phyloP scores from a whole-genome alignment of 2,113 vertebrate genomes.

The Gila orcuttii region DNA sequence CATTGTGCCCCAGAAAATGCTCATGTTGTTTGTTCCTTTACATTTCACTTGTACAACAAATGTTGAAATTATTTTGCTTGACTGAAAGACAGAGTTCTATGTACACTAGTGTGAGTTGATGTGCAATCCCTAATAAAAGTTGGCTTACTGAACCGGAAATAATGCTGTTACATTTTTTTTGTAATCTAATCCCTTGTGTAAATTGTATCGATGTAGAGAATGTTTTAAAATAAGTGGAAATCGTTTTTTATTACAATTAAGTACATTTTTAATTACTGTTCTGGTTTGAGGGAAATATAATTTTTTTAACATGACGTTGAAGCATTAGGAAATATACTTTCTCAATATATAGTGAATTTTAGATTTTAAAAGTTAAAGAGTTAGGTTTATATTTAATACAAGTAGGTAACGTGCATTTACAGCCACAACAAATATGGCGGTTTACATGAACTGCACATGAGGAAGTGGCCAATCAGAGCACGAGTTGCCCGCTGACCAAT shows the following conservation, averaged over 20 bases:
- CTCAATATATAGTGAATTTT: too few relatives aligned
- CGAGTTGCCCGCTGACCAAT: background rate
- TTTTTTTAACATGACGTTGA: too few relatives aligned
- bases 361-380: too few relatives aligned
- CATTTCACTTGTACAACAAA: background rate
- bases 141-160: background rate
- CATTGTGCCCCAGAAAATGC: background rate
- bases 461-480: conserved; percentile 64
- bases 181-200: background rate
- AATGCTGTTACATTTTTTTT: background rate
- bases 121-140: conserved; percentile 53
- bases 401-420: background rate
- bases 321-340: too few relatives aligned
- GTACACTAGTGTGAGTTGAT: conserved; percentile 27
- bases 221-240: too few relatives aligned
- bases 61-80: conserved; percentile 12
- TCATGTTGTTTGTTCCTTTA: background rate
- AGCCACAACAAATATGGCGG: conserved; percentile 70
- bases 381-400: too few relatives aligned
- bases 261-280: too few relatives aligned
- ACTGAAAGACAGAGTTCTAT: conserved; percentile 11
- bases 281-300: too few relatives aligned
- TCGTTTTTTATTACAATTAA: too few relatives aligned
- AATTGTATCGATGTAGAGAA: too few relatives aligned
- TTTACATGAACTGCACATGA: background rate